Conservation (phyloP, 2,797 vertebrate species). For the Spea hammondii region DNA sequence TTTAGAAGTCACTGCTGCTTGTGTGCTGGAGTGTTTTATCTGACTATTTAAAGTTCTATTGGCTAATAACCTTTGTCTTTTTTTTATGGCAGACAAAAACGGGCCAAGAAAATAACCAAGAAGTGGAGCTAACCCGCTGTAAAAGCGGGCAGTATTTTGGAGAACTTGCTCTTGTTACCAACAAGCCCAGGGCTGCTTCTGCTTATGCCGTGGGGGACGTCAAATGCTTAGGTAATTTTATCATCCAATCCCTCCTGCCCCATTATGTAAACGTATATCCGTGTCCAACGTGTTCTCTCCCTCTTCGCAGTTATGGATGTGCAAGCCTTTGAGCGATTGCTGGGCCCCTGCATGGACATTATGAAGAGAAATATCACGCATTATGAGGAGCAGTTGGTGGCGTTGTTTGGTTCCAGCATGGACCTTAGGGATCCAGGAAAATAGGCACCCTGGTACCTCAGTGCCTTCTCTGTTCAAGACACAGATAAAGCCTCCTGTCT, state of each 20-base stretch:
- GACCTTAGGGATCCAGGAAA: constrained; percentile 86
- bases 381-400: constrained; percentile 97
- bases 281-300: constrained; percentile 34
- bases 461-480: constrained; percentile 72
- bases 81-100: constrained; percentile 79
- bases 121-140: constrained; percentile 92
- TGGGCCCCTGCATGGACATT: constrained; percentile 98
- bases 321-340: constrained; percentile 95
- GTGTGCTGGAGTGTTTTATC: too few relatives aligned
- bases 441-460: constrained; percentile 67
- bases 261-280: neutral
- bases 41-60: neutral
- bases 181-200: constrained; percentile 96
- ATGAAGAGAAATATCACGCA: constrained; percentile 99
- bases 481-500: constrained; percentile 69
- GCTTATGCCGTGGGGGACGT: constrained; percentile 89
- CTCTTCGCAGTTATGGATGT: constrained; percentile 89
- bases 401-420: constrained; percentile 97
- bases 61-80: neutral
- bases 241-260: too few relatives aligned
- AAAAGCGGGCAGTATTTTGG: constrained; percentile 95
- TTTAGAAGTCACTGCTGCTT: too few relatives aligned
- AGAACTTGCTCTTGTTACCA: constrained; percentile 96
- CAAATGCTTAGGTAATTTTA: constrained; percentile 88
- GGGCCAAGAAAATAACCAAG: constrained; percentile 84